These are phyloP conservation scores for Actinernus sp. DNA, from an alignment of 92 coral and sea anemone genomes.

Conservation along the genomic window DNA sequence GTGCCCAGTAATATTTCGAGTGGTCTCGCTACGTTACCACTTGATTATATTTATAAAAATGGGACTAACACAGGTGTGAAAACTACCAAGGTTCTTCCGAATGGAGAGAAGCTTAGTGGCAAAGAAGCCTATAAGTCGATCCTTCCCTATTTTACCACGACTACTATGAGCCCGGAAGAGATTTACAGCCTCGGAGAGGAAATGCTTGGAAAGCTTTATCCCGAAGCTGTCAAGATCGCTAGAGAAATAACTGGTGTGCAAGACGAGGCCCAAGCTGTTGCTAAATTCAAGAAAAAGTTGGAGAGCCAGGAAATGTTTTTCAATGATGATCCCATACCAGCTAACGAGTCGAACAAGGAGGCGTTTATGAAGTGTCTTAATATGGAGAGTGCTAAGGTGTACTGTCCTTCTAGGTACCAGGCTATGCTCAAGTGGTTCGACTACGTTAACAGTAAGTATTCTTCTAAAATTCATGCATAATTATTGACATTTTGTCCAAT, in stretches of 20 bases:
- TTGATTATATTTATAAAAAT: constrained; percentile 74
- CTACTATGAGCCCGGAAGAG: constrained; percentile 72
- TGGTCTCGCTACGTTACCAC: constrained; percentile 90
- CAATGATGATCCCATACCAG: constrained; percentile 85
- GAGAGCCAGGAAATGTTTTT: constrained; percentile 85
- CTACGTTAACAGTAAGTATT: constrained; percentile 77
- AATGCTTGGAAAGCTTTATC: constrained; percentile 72
- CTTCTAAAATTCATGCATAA: no score
- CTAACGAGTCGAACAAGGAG: constrained; percentile 81
- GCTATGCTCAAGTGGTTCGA: constrained; percentile 93
- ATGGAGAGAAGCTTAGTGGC: constrained; percentile 76
- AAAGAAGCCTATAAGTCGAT: constrained; percentile 85
- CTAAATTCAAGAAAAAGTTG: constrained; percentile 67
- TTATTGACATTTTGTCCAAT: no score
- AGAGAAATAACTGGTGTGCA: constrained; percentile 58
- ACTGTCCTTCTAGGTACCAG: constrained; percentile 86
- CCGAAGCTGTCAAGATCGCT: constrained; percentile 83
- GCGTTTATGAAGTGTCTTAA: constrained; percentile 80
- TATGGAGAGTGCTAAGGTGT: constrained; percentile 69
- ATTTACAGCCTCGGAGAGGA: constrained; percentile 69
- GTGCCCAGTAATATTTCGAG: constrained; percentile 95
- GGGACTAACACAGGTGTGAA: constrained; percentile 56
- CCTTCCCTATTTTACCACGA: constrained; percentile 90
- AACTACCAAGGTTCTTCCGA: constrained; percentile 79
- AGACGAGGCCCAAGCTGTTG: constrained; percentile 63